These are phyloP conservation scores for Teinopalpus imperialis DNA, from an alignment of 2,888 invertebrate species.

Conservation along the genomic window DNA sequence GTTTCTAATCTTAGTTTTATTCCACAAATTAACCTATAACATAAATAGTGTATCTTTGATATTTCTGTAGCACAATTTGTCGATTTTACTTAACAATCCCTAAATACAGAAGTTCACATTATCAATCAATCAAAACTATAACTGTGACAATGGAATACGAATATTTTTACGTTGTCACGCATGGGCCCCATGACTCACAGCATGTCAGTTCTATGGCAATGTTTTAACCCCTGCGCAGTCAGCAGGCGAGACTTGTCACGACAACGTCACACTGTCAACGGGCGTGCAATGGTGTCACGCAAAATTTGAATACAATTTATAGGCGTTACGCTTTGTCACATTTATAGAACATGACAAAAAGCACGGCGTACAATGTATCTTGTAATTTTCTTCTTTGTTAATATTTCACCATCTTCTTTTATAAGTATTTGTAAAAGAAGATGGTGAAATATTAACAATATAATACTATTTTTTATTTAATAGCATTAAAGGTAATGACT, in stretches of 20 bases:
- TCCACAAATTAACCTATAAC: too few species aligned
- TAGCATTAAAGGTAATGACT: too few species aligned
- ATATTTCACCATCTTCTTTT: conserved; percentile 19
- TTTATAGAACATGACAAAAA: conserved; percentile 36
- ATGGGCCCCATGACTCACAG: conserved; percentile 46
- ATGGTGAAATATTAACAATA: too few species aligned
- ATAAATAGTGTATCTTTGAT: too few species aligned
- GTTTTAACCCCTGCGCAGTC: conserved; percentile 47
- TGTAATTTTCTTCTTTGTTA: conserved; percentile 24
- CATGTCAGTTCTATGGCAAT: conserved; percentile 37
- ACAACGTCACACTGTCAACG: conserved; percentile 55
- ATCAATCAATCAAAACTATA: conserved; percentile 60
- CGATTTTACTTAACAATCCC: conserved; percentile 7
- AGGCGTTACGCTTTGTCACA: conserved; percentile 40
- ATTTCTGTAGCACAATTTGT: too few species aligned
- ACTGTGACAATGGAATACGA: conserved; percentile 55
- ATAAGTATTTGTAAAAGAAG: too few species aligned
- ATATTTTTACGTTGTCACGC: conserved; percentile 51
- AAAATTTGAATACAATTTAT: conserved; percentile 66
- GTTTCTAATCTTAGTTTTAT: too few species aligned
- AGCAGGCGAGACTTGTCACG: conserved; percentile 53
- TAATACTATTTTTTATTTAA: too few species aligned
- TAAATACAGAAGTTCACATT: conserved; percentile 41
- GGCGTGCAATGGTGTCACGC: conserved; percentile 55
- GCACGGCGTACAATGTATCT: not conserved